A percentile compares a stretch with the other conserved stretches of the same genome.
Evolutionary conservation across 2,797 vertebrate genomes (phyloP).

Genomic region (Enteromius viviparus): DNA sequence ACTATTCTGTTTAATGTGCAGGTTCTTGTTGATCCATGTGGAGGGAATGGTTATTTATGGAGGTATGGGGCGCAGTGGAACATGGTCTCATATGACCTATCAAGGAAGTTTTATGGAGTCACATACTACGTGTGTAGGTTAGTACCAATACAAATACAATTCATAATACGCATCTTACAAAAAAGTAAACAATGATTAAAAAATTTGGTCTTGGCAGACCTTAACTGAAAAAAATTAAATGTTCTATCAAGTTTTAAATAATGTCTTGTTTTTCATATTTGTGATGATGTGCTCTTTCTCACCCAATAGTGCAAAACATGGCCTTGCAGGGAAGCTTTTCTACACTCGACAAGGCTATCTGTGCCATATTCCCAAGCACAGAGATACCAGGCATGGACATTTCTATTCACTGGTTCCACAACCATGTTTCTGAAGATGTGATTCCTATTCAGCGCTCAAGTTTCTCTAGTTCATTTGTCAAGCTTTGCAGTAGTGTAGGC

Average conservation of each 20-base stretch:
- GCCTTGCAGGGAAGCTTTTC: conserved; percentile 12
- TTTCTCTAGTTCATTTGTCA: background rate
- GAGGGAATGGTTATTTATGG: background rate
- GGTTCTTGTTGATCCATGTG: background rate
- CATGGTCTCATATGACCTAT: background rate
- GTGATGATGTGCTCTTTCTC: background rate
- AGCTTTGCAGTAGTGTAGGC: background rate
- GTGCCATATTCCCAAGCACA: background rate
- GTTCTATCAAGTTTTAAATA: background rate
- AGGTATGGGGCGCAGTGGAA: background rate
- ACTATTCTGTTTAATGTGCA: background rate
- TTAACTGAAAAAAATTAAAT: background rate
- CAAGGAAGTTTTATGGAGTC: background rate
- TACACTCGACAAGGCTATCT: background rate
- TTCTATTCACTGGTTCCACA: background rate
- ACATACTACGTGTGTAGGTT: background rate
- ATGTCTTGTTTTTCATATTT: background rate
- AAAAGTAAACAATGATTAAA: background rate
- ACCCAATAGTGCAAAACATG: background rate
- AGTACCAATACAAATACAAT: background rate
- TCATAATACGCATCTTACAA: background rate
- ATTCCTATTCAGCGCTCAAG: background rate
- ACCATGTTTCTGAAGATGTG: background rate
- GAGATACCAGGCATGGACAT: background rate
- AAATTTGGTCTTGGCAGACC: too few species aligned